Base-by-base conservation (phyloP, 2,888 invertebrate genomes). In the Ichneumoninae sp. region DNA sequence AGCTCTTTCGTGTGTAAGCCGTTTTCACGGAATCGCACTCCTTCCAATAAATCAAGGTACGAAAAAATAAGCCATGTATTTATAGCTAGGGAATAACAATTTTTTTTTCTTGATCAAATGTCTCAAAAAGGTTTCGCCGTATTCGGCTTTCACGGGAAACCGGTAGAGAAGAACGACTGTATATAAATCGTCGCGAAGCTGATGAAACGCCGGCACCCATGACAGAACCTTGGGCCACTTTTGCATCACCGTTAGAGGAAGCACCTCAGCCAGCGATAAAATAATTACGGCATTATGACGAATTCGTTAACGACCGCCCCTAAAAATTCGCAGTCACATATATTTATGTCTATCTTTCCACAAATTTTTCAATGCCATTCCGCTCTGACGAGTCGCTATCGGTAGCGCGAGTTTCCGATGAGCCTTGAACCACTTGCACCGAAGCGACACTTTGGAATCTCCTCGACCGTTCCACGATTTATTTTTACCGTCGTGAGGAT, bases 181-280 rank as follows among this genome's bases (percentile, higher is more conserved):
- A 54, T 40, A 8, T 16, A 13, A 26, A 57, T 57, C 10, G 26
- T 26, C 26, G 57, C 26, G 26, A 26, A 26, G 57, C 22, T 16
- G 26, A 47, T n/a, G 26, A 13, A 26, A 65, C 44, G 1, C 22
- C 30, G 30, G 75, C 30, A n/a, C n/a, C 47, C 30, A 74, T 44
- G 52, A 22, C 30, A 74, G 13, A 10, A 75, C 86, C 87, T 87
- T 87, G 86, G 75, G 82, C 85, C 80, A 85, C 80, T 85, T 86
- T 30, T 57, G 69, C 70, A 60, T 69, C 65, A 16, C 30, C 36
- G 60, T 80, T 76, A 66, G 70, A 78, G 62, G 57, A 75, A 71
- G 72, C 54, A 10, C 16, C 44, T 40, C 16, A 33, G 54, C 50
- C 62, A 36, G 65, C 10, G 19, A 52, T 57, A 66, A 26, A 71